Evolutionary conservation across 2,113 vertebrate species (phyloP), one percentile per base, ranked within the genome.

Genomic region (Leuciscus idus): DNA sequence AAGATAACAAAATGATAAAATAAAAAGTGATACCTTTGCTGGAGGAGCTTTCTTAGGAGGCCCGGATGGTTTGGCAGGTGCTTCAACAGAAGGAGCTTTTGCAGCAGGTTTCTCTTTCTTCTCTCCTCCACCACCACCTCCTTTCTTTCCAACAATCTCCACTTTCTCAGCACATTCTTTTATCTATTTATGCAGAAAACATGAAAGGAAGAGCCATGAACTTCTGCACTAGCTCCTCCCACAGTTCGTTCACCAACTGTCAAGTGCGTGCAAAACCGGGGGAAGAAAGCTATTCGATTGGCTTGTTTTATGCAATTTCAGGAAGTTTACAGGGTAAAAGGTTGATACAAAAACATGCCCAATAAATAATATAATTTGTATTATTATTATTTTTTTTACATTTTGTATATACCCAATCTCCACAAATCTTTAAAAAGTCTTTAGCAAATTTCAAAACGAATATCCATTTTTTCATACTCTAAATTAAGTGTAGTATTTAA

Each of bases 141-240:
- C 3, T 86, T 96, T 98, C 89, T 95, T 97, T 77, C 94, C 95
- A 80, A 93, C 90, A 19, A 99, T 91, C 85, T 99, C 98, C 15
- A 98, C 96, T 90, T 98, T 99, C 86, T 99, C 98, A 83, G 98
- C 96, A 91, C 95, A 96, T 88, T 99, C 98, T 93, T 98, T 99
- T 90, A 99, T 98, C 98, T 99, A 86, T 73, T 52, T 8, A 77
- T 57, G 61, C 46, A 21, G 17, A 84, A 4, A 85, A 66, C 5
- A 48, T n/a, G 5, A 2, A 76, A 55, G 17, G 13, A 76, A 77
- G 36, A 55, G 13, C 8, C 3, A 55, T 77, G 26, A 77, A 55
- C 46, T 30, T 55, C 17, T 77, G 74, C 26, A 77, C 4, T 77
- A 33, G 26, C 10, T 33, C 46, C 70, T 6, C 21, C 36, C 0